Percentiles rank a stretch among this genome's conserved stretches.
These are phyloP conservation scores for Acropora yongei DNA, from an alignment of 64 coral and sea anemone species.

Conservation along the genomic window DNA sequence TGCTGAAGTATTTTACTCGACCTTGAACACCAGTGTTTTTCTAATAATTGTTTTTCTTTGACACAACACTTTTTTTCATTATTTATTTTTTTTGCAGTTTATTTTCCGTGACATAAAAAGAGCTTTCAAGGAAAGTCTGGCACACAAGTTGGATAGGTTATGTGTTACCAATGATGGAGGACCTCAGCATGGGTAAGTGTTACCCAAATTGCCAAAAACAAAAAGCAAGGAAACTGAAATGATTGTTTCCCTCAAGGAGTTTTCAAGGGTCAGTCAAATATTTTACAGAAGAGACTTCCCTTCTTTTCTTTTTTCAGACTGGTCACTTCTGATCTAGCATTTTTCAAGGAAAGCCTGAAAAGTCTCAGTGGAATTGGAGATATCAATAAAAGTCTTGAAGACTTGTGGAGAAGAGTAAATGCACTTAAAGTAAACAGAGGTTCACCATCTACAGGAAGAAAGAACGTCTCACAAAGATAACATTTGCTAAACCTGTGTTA, in stretches of 20 bases:
- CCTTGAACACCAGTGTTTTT: not conserved
- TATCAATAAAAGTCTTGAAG: constrained; percentile 74
- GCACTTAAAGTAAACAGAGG: constrained; percentile 62
- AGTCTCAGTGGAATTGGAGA: constrained; percentile 69
- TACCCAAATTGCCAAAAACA: not conserved
- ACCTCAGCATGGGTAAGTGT: constrained; percentile 84
- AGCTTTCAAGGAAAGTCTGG: constrained; percentile 88
- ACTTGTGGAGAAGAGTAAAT: constrained; percentile 88
- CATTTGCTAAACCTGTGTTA: constrained; percentile 2
- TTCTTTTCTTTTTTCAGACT: constrained; percentile 42
- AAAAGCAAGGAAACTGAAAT: too few relatives aligned
- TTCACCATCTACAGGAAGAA: constrained; percentile 47
- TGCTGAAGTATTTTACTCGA: not conserved
- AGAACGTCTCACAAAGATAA: constrained; percentile 38
- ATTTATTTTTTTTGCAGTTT: constrained; percentile 27
- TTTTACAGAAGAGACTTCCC: too few relatives aligned
- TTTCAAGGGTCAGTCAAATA: too few relatives aligned
- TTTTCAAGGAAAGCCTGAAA: constrained; percentile 86
- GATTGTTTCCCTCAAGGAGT: too few relatives aligned
- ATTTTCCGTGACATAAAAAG: constrained; percentile 90
- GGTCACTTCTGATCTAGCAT: constrained; percentile 88
- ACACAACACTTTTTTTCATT: not conserved
- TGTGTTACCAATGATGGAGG: constrained; percentile 81
- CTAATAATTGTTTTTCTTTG: too few relatives aligned
- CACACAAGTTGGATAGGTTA: constrained; percentile 69